Evolutionary conservation across 2,797 vertebrate species (phyloP).

Genomic region (Simalia tracyae): DNA sequence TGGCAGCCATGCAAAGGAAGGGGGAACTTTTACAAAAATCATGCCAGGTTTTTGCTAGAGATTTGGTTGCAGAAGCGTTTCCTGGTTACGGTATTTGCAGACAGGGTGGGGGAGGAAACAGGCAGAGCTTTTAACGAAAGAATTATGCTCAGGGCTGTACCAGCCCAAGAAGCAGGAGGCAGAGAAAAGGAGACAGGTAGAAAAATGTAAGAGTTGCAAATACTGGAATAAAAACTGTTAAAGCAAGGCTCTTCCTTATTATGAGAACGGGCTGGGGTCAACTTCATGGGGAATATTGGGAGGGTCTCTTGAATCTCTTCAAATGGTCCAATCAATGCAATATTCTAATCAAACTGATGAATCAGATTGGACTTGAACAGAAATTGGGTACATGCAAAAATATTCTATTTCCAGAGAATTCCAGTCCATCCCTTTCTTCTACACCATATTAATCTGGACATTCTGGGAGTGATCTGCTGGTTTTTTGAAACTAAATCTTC

Average conservation of each 20-base stretch:
- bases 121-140: rapidly evolving
- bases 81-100: neutral
- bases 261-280: neutral
- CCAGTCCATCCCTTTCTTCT: no score
- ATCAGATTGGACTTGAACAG: neutral
- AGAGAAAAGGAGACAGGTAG: neutral
- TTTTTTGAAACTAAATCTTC: no score
- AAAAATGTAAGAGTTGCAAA: constrained; percentile 12
- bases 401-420: neutral
- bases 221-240: constrained; percentile 7
- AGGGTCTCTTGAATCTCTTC: no score
- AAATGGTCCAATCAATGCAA: neutral
- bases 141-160: constrained; percentile 49
- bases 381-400: neutral
- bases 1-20: neutral
- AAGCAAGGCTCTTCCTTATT: no score
- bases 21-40: neutral
- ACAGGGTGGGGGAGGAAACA: neutral
- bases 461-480: no score
- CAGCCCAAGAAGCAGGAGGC: neutral
- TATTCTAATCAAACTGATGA: neutral
- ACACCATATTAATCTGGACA: no score
- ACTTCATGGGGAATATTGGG: neutral
- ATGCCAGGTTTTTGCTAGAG: neutral
- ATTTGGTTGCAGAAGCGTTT: neutral